Conservation (phyloP, 2,113 vertebrate genomes). For the Oriolus oriolus region DNA sequence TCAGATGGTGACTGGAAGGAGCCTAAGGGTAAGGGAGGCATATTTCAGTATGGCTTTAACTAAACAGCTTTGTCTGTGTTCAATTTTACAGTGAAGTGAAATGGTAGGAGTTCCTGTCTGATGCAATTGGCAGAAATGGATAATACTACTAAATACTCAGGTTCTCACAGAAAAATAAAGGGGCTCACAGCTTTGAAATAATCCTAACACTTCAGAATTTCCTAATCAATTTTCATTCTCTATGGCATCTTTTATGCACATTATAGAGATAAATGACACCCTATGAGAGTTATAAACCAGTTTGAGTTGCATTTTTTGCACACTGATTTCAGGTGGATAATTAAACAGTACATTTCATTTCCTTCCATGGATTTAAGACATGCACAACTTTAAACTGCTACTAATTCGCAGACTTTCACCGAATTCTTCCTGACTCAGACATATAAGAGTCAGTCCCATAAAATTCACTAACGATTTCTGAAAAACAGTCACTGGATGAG, state of each 20-base stretch:
- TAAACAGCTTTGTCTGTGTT: background rate
- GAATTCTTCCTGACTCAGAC: background rate
- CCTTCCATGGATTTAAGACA: background rate
- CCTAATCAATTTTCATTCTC: background rate
- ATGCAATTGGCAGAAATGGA: background rate
- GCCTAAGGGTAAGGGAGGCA: background rate
- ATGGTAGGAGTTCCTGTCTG: background rate
- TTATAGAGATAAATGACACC: background rate
- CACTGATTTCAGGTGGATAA: background rate
- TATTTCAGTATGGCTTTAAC: background rate
- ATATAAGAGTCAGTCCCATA: background rate
- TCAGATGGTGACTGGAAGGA: background rate
- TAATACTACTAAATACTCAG: background rate
- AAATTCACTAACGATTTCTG: background rate
- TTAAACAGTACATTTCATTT: background rate
- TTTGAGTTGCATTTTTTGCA: background rate
- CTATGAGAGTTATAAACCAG: background rate
- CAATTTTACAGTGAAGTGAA: background rate
- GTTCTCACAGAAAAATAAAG: background rate
- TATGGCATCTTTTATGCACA: background rate
- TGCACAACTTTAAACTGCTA: background rate
- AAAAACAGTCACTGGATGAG: background rate
- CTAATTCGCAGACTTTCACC: background rate
- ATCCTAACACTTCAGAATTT: background rate
- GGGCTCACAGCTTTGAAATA: background rate